These are phyloP conservation scores for Tetramorium bicarinatum DNA, from an alignment of 2,888 invertebrate genomes.

Conservation along the genomic window DNA sequence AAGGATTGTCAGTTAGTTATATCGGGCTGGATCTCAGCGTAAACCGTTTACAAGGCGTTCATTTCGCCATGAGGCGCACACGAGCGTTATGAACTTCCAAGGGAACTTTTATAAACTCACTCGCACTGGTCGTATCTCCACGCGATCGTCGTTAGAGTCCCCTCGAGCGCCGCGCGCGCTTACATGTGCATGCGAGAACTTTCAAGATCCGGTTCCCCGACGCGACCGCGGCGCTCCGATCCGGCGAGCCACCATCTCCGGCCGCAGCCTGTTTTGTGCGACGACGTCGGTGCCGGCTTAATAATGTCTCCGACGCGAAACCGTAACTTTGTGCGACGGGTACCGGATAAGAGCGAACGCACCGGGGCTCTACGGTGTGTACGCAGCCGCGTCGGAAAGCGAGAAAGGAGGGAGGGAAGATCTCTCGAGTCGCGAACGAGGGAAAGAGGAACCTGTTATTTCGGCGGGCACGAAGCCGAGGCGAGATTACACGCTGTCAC, in stretches of 20 bases:
- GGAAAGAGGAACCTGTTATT: conserved; percentile 85
- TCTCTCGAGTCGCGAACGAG: conserved; percentile 66
- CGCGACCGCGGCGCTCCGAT: not conserved
- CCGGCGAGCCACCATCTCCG: conserved; percentile 40
- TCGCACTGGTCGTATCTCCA: conserved; percentile 58
- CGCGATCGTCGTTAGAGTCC: conserved; percentile 66
- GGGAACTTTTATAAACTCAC: conserved; percentile 65
- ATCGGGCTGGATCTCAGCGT: not conserved
- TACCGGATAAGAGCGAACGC: conserved; percentile 30
- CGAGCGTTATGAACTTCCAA: conserved; percentile 43
- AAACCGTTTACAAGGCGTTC: not conserved
- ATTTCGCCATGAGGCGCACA: not conserved
- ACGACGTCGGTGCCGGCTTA: conserved; percentile 65
- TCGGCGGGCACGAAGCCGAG: conserved; percentile 74
- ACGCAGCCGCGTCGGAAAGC: conserved; percentile 3
- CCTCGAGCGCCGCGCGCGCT: conserved; percentile 46
- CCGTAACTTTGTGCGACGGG: conserved; percentile 64
- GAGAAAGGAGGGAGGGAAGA: not conserved
- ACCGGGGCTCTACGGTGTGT: conserved; percentile 15
- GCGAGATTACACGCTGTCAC: conserved; percentile 86
- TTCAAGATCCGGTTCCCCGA: conserved; percentile 71
- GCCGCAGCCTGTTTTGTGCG: conserved; percentile 51
- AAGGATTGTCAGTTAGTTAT: not conserved
- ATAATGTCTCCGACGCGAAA: conserved; percentile 70
- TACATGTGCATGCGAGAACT: conserved; percentile 52